phyloP scores from a whole-genome alignment of 64 coral and sea anemone species.

The Dendronephthya gigantea region DNA sequence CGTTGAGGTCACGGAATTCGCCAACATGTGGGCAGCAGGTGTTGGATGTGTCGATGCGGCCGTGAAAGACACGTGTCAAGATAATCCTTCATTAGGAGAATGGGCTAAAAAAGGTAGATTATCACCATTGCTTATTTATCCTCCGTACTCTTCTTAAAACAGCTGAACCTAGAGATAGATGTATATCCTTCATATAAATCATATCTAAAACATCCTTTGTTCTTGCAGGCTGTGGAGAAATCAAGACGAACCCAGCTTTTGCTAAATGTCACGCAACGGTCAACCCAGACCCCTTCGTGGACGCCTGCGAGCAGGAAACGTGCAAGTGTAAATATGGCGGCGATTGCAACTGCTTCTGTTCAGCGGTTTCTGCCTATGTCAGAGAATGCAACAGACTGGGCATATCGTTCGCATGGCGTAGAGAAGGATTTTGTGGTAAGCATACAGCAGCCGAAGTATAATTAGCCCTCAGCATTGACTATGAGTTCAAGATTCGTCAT shows the following conservation, averaged over 20 bases:
- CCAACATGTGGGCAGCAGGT: constrained; percentile 60
- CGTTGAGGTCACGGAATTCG: constrained; percentile 55
- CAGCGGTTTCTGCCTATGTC: constrained; percentile 80
- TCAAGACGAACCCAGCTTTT: constrained; percentile 69
- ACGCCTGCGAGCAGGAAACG: constrained; percentile 80
- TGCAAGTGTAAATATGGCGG: constrained; percentile 68
- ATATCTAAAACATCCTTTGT: background rate
- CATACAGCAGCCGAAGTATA: background rate
- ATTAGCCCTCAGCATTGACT: too few relatives aligned
- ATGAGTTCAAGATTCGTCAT: too few relatives aligned
- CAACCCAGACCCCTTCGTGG: constrained; percentile 63
- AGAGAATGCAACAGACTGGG: constrained; percentile 84
- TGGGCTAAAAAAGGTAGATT: constrained; percentile 84
- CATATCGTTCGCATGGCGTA: constrained; percentile 75
- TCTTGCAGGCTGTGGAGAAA: constrained; percentile 66
- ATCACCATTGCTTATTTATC: background rate
- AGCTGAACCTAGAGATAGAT: background rate
- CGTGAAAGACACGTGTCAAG: constrained; percentile 40
- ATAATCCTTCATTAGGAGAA: constrained; percentile 29
- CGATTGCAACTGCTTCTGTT: constrained; percentile 81
- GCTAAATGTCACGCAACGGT: constrained; percentile 73
- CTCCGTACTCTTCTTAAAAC: background rate
- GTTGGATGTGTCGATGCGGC: constrained; percentile 42
- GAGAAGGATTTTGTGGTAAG: constrained; percentile 98
- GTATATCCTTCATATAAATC: background rate